Evolutionary conservation across 2,113 vertebrate genomes (phyloP).

Genomic region (Sander vitreus): DNA sequence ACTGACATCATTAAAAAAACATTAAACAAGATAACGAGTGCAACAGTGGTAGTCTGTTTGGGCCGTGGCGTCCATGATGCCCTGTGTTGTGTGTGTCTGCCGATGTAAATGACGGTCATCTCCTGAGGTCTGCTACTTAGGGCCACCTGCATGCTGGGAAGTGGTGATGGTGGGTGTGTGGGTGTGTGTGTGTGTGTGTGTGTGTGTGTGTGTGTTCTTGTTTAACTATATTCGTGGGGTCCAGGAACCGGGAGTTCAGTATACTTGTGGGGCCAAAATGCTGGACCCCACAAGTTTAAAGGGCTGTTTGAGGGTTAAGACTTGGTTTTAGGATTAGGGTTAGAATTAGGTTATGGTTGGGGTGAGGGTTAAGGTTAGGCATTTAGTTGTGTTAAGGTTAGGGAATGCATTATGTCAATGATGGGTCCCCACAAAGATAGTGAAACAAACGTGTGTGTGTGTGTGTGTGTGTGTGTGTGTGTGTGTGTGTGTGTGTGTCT

Average conservation of each 20-base stretch:
- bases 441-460: background rate
- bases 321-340: too few relatives aligned
- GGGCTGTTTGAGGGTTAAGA: too few relatives aligned
- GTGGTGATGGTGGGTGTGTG: conserved; percentile 39
- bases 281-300: too few relatives aligned
- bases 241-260: too few relatives aligned
- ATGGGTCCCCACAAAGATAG: too few relatives aligned
- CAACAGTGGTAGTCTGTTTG: conserved; percentile 36
- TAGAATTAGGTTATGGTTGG: too few relatives aligned
- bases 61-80: conserved; percentile 20
- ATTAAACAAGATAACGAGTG: conserved; percentile 35
- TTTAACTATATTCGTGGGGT: too few relatives aligned
- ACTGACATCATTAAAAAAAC: conserved; percentile 37
- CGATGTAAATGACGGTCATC: conserved; percentile 65
- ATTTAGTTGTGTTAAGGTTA: too few relatives aligned
- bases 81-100: conserved; percentile 23
- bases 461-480: conserved; percentile 4
- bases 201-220: background rate
- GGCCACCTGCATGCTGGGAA: conserved; percentile 55
- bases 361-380: too few relatives aligned
- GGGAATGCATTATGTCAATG: too few relatives aligned
- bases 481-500: background rate
- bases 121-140: conserved; percentile 47
- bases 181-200: too few relatives aligned
- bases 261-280: too few relatives aligned